These are phyloP conservation scores for Lasiurus borealis DNA, from an alignment of 2,113 vertebrate species.

Conservation along the genomic window DNA sequence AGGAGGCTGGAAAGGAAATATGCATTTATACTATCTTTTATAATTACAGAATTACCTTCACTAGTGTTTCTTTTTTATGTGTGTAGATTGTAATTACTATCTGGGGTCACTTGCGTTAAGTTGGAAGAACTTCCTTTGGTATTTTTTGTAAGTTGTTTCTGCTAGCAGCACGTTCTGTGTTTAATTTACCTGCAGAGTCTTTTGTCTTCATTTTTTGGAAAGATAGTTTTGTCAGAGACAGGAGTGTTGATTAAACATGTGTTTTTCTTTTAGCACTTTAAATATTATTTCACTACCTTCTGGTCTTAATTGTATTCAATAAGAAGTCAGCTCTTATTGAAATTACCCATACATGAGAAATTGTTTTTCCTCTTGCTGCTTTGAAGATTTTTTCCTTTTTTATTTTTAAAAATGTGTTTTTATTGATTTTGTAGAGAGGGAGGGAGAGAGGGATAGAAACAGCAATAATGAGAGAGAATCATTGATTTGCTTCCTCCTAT, in stretches of 20 bases:
- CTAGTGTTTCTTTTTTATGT: not conserved
- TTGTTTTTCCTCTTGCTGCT: not conserved
- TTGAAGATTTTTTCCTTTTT: no score
- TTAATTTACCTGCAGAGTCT: not conserved
- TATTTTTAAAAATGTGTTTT: no score
- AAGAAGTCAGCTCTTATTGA: not conserved
- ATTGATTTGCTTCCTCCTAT: no score
- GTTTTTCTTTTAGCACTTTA: not conserved
- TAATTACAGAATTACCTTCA: not conserved
- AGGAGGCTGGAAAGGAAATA: not conserved
- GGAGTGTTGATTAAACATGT: not conserved
- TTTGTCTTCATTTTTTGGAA: not conserved
- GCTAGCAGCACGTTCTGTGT: not conserved
- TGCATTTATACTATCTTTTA: not conserved
- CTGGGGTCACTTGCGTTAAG: not conserved
- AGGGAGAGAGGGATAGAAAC: no score
- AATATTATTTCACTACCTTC: not conserved
- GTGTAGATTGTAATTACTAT: not conserved
- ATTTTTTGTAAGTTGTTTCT: not conserved
- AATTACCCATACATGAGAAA: not conserved
- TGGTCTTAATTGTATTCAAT: not conserved
- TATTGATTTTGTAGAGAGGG: no score
- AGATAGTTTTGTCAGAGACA: not conserved
- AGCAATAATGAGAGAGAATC: no score
- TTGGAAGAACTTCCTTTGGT: not conserved